Base-by-base conservation (phyloP, 2,113 vertebrate species). In the Rhinoptilus africanus region DNA sequence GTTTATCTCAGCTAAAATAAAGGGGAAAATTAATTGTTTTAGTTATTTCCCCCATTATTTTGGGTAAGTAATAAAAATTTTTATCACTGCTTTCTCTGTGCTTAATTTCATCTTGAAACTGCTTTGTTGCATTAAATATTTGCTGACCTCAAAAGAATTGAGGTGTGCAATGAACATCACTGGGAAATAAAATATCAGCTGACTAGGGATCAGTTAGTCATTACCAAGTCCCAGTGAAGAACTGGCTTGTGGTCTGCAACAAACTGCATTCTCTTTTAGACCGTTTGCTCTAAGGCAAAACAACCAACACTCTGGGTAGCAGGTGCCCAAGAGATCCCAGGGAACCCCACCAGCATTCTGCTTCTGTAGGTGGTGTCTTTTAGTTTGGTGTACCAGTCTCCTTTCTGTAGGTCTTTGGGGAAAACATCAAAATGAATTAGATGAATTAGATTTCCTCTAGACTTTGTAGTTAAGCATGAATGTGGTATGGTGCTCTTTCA, bases 291-390 rank as follows among this genome's bases (percentile, higher is more conserved):
- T 48, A 6, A 14, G 41, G 34, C 23, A 32, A 54, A 71, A 37
- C 27, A 37, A 30, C 16, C 45, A 43, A 14, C 8, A 2, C 4
- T 22, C 28, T 28, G 37, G 6, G 28, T 30, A 88, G 34, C 28
- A 24, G 23, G 10, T 75, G 39, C 30, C 18, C 3, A 0, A 30
- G 21, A n/a, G 30, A 37, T 43, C 14, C 22, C 1, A 0, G 27
- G 24, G 23, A 14, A 66, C 27, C 9, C 21, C 57, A 32, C 9
- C 34, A 39, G 24, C 10, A 26, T 59, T 54, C 35, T 50, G 6
- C 32, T 60, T 20, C 39, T 64, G 39, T 8, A 26, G 37, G 10
- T 73, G 16, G 17, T 50, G 14, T 37, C 30, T 27, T 63, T 56
- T 22, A 41, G 48, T 17, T 71, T 8, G 0, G 7, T 34, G 12